Evolutionary conservation across 1,140 invertebrate species (phyloP).

Genomic region (Paramacrobiotus metropolitanus): DNA sequence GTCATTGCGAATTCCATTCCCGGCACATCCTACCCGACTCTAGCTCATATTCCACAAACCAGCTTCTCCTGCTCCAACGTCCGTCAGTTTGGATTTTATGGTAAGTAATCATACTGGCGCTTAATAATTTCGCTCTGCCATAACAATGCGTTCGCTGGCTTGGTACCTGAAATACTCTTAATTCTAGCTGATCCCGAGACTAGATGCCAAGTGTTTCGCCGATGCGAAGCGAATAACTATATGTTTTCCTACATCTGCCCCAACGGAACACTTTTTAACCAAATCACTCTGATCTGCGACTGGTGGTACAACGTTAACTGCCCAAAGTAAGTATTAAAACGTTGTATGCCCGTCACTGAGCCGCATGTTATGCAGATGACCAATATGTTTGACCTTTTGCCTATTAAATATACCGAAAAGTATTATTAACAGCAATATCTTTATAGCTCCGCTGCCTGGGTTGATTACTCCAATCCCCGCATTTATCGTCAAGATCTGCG

Average conservation of each 20-base stretch:
- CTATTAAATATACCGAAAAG: no score
- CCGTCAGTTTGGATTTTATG: background rate
- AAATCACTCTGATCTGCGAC: background rate
- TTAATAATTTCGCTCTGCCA: no score
- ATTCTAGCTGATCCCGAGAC: background rate
- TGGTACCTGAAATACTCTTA: no score
- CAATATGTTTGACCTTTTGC: background rate
- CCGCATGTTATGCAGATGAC: background rate
- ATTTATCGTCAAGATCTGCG: constrained; percentile 1
- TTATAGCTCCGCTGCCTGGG: background rate
- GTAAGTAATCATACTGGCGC: no score
- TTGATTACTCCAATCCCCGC: constrained; percentile 3
- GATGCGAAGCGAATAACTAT: constrained; percentile 4
- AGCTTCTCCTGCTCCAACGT: background rate
- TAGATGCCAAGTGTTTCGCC: background rate
- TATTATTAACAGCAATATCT: no score
- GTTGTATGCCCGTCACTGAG: no score
- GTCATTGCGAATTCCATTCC: background rate
- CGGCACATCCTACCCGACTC: background rate
- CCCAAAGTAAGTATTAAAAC: background rate
- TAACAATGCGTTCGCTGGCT: no score
- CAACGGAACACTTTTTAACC: background rate
- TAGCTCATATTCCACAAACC: background rate
- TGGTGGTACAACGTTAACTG: constrained; percentile 6
- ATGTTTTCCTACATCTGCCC: constrained; percentile 5